Conservation (phyloP, 2,113 vertebrate genomes). For the Gallinago media region DNA sequence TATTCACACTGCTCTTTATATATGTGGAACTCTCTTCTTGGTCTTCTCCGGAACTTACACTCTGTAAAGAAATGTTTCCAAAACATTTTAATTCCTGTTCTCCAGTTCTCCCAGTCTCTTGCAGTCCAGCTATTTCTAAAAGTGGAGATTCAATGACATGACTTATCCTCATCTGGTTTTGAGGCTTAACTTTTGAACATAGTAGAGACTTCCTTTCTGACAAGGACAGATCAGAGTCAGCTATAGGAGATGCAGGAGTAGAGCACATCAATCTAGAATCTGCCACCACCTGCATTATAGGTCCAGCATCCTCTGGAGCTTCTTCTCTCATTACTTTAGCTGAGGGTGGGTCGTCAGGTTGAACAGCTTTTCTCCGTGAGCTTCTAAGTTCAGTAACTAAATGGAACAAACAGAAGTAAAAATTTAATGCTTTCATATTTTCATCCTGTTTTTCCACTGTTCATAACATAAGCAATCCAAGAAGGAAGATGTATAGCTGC, state of each 20-base stretch:
- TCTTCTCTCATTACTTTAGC: neutral
- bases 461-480: neutral
- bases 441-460: neutral
- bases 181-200: neutral
- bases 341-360: slow-evolving; percentile 1
- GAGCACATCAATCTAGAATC: neutral
- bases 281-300: neutral
- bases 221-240: neutral
- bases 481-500: neutral
- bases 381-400: slow-evolving; percentile 78
- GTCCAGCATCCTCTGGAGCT: neutral
- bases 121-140: neutral
- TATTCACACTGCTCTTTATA: neutral
- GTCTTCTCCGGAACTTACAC: neutral
- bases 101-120: neutral
- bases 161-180: neutral
- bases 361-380: slow-evolving; percentile 75
- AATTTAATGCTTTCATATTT: neutral
- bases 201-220: neutral
- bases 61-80: neutral
- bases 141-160: neutral
- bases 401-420: neutral
- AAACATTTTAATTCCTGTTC: neutral
- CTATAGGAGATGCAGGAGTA: neutral
- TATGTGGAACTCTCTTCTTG: neutral